Conservation (phyloP, 2,113 vertebrate species). For the Pseudonaja textilis region DNA sequence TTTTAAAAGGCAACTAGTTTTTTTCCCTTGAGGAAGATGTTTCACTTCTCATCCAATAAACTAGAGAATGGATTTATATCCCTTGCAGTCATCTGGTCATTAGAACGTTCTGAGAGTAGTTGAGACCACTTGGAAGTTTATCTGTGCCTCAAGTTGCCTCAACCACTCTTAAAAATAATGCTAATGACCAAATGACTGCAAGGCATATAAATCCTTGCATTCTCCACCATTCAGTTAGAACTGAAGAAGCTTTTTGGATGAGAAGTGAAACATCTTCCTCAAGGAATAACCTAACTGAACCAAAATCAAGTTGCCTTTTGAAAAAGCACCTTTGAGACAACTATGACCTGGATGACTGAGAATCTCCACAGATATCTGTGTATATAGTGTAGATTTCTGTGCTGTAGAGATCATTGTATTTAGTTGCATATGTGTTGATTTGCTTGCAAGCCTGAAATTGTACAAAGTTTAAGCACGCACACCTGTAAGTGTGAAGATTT, state of each 20-base stretch:
- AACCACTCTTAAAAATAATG: neutral
- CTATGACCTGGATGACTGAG: neutral
- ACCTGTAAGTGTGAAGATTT: neutral
- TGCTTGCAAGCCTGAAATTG: neutral
- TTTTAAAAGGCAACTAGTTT: neutral
- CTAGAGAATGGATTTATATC: neutral
- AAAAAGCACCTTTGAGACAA: neutral
- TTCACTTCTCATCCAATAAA: neutral
- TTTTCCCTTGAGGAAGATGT: neutral
- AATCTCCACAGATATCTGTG: neutral
- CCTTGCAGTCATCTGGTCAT: neutral
- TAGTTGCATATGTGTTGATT: neutral
- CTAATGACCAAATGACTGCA: neutral
- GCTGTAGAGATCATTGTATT: neutral
- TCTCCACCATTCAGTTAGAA: neutral
- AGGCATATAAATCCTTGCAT: neutral
- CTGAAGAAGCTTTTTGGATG: neutral
- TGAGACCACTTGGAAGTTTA: neutral
- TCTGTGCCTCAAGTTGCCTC: neutral
- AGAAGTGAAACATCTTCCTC: neutral
- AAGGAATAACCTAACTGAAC: neutral
- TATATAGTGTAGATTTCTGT: neutral
- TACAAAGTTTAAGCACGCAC: neutral
- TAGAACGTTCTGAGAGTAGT: neutral
- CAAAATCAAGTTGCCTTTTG: neutral